A percentile compares a stretch with the other conserved stretches of the same genome.
Evolutionary conservation across 2,797 vertebrate genomes (phyloP).

Genomic region (Crypturellus tataupa): DNA sequence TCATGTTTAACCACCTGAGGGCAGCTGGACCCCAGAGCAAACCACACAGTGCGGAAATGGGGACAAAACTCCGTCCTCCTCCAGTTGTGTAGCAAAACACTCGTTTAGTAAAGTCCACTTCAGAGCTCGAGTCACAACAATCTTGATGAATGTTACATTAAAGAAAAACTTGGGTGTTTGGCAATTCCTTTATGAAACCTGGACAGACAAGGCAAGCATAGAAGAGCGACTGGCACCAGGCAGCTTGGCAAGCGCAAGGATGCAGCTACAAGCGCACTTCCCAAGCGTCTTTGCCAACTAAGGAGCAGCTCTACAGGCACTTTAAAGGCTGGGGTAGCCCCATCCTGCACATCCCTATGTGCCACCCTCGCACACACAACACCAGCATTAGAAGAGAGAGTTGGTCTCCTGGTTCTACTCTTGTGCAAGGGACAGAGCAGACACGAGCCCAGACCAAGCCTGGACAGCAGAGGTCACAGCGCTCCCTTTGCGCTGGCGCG

Average conservation of each 20-base stretch:
- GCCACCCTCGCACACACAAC: no score
- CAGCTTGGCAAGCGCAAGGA: background rate
- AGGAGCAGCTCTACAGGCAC: background rate
- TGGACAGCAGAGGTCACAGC: rapidly evolving
- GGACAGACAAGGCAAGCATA: rapidly evolving
- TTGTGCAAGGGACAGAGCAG: background rate
- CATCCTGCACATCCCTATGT: no score
- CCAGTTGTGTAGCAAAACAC: rapidly evolving
- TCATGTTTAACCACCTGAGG: background rate
- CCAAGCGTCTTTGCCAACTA: background rate
- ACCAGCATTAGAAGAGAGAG: background rate
- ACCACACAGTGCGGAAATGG: rapidly evolving
- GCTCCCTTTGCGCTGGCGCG: no score
- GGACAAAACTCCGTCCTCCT: rapidly evolving
- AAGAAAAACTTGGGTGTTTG: no score
- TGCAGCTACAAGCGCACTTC: background rate
- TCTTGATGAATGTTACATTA: rapidly evolving
- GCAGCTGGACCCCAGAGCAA: rapidly evolving
- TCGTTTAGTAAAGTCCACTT: rapidly evolving
- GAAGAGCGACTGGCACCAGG: background rate
- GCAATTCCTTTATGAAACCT: rapidly evolving
- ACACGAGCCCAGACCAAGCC: rapidly evolving
- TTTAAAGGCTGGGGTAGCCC: background rate
- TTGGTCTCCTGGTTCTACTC: background rate
- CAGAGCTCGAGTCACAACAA: background rate